These are phyloP conservation scores for Drosophila melanosoma DNA, from an alignment of 2,888 invertebrate genomes.

Conservation along the genomic window DNA sequence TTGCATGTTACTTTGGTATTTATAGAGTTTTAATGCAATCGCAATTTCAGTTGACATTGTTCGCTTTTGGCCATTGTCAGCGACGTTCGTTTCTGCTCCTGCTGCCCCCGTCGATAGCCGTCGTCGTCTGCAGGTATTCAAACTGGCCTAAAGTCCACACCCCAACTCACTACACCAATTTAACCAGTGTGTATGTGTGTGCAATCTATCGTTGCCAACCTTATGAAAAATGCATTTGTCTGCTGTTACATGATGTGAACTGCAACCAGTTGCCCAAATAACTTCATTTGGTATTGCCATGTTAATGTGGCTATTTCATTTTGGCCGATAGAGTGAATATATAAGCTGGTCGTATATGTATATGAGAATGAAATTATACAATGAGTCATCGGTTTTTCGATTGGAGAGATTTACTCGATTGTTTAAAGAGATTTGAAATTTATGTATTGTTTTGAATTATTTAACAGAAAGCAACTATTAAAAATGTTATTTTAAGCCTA, in stretches of 20 bases:
- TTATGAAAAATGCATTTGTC: constrained; percentile 77
- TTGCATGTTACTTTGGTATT: constrained; percentile 78
- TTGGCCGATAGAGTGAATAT: constrained; percentile 4
- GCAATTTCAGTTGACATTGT: constrained; percentile 80
- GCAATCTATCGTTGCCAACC: constrained; percentile 62
- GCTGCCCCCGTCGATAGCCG: constrained; percentile 53
- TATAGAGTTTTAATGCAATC: constrained; percentile 83
- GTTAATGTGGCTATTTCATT: constrained; percentile 42
- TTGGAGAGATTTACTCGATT: not conserved
- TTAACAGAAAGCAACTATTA: not conserved
- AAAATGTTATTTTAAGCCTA: not conserved
- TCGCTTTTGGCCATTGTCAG: constrained; percentile 64
- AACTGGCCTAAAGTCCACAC: constrained; percentile 11
- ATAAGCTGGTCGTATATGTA: constrained; percentile 1
- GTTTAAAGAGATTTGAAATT: not conserved
- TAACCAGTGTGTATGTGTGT: constrained; percentile 21
- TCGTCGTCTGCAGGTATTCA: constrained; percentile 54
- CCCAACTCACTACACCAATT: not conserved
- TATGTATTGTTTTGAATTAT: not conserved
- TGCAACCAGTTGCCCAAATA: constrained; percentile 38
- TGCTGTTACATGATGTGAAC: constrained; percentile 54
- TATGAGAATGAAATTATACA: constrained; percentile 5
- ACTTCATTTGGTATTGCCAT: constrained; percentile 47
- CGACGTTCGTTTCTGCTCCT: constrained; percentile 20
- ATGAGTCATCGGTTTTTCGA: not conserved